Percentiles rank a stretch among this genome's conserved stretches.
Conservation (phyloP, 1,140 invertebrate genomes). For the Trachymyrmex septentrionalis region DNA sequence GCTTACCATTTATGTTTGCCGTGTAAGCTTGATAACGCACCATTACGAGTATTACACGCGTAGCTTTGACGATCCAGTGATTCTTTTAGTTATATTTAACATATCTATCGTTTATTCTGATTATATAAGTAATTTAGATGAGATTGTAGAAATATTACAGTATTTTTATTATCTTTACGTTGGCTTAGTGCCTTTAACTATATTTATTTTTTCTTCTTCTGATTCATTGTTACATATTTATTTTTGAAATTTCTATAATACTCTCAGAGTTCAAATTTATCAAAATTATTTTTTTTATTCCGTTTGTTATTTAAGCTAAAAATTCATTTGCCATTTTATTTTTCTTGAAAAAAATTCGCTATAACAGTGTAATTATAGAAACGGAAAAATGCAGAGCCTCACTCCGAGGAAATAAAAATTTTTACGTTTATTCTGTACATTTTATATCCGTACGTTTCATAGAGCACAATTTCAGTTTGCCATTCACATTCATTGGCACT, state of each 20-base stretch:
- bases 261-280: not conserved
- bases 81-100: slow-evolving; percentile 3
- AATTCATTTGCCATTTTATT: not conserved
- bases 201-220: not conserved
- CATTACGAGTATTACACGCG: slow-evolving; percentile 31
- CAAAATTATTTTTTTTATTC: not conserved
- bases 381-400: not conserved
- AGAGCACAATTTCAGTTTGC: not conserved
- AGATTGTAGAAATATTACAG: not conserved
- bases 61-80: not conserved
- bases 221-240: not conserved
- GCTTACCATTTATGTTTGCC: slow-evolving; percentile 55
- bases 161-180: slow-evolving; percentile 2
- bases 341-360: not conserved
- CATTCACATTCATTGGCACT: slow-evolving; percentile 29
- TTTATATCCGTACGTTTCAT: slow-evolving; percentile 9
- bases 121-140: not conserved
- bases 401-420: slow-evolving; percentile 6
- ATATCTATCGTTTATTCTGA: not conserved
- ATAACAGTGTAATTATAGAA: slow-evolving; percentile 2
- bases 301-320: not conserved
- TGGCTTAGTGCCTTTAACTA: not conserved
- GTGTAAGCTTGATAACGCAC: slow-evolving; percentile 34
- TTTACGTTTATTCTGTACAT: not conserved
- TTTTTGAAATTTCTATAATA: not conserved